phyloP scores from a whole-genome alignment of 2,888 invertebrate species.

The Molorchus minor region DNA sequence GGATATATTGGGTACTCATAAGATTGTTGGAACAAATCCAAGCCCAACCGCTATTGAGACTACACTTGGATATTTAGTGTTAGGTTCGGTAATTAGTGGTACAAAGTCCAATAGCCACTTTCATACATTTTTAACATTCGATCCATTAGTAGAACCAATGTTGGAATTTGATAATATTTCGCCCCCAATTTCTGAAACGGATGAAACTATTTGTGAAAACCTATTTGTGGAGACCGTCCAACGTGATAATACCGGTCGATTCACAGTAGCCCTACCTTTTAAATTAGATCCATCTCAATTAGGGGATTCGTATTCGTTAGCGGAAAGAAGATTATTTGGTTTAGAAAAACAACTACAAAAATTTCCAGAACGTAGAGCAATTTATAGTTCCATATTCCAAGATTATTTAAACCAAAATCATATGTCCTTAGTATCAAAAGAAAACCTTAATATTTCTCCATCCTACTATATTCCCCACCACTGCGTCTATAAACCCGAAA shows the following conservation, averaged over 20 bases:
- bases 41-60: background rate
- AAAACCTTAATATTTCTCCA: no score
- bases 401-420: background rate
- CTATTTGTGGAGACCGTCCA: background rate
- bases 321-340: no score
- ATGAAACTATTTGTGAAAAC: background rate
- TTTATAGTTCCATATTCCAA: background rate
- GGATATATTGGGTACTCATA: background rate
- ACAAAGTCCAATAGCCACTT: background rate
- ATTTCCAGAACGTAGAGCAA: background rate
- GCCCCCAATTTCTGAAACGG: background rate
- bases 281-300: no score
- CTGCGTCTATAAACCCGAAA: no score
- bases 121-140: background rate
- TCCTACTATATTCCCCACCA: no score
- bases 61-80: no score
- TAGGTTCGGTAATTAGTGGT: background rate
- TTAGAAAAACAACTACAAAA: background rate
- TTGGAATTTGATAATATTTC: background rate
- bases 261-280: no score
- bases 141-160: no score
- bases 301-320: no score
- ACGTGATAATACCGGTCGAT: background rate
- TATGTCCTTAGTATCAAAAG: background rate
- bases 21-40: background rate